A percentile compares a stretch with the other conserved stretches of the same genome.
These are phyloP conservation scores for Amphipyra tragopoginis DNA, from an alignment of 2,888 invertebrate species.

Conservation along the genomic window DNA sequence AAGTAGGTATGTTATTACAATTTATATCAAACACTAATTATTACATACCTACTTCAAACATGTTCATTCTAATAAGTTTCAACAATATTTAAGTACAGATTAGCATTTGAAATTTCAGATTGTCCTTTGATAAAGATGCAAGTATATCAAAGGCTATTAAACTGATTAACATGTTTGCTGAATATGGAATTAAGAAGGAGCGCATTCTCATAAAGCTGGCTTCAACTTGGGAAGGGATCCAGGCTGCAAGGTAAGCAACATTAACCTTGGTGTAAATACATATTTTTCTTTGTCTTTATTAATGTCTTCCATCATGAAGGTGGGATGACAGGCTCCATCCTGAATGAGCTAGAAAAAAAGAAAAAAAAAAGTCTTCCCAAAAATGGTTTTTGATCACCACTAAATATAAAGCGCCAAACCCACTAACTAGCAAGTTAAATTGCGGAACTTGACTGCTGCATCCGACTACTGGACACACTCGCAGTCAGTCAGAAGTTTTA, in stretches of 20 bases:
- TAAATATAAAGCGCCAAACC: too few species aligned
- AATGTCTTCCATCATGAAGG: too few species aligned
- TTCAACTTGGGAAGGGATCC: slow-evolving; percentile 99
- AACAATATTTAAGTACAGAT: slow-evolving; percentile 11
- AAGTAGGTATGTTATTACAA: slow-evolving; percentile 6
- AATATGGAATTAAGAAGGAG: slow-evolving; percentile 96
- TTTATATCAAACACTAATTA: slow-evolving; percentile 7
- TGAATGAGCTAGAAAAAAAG: too few species aligned
- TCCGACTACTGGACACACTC: too few species aligned
- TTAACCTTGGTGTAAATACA: neutral
- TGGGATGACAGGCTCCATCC: too few species aligned
- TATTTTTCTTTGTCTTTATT: too few species aligned
- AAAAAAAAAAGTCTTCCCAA: too few species aligned
- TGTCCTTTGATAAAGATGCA: slow-evolving; percentile 98
- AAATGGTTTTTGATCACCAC: too few species aligned
- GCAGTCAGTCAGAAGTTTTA: too few species aligned
- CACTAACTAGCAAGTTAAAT: too few species aligned
- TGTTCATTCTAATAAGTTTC: slow-evolving; percentile 2
- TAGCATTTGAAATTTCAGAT: slow-evolving; percentile 84
- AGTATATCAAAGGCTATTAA: slow-evolving; percentile 97
- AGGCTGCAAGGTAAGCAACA: slow-evolving; percentile 95
- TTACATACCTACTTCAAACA: slow-evolving; percentile 2
- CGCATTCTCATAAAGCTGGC: slow-evolving; percentile 99
- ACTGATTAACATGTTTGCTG: slow-evolving; percentile 96
- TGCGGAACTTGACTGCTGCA: too few species aligned